phyloP scores from a whole-genome alignment of 2,888 invertebrate genomes.

The Acanthoscelides obtectus region DNA sequence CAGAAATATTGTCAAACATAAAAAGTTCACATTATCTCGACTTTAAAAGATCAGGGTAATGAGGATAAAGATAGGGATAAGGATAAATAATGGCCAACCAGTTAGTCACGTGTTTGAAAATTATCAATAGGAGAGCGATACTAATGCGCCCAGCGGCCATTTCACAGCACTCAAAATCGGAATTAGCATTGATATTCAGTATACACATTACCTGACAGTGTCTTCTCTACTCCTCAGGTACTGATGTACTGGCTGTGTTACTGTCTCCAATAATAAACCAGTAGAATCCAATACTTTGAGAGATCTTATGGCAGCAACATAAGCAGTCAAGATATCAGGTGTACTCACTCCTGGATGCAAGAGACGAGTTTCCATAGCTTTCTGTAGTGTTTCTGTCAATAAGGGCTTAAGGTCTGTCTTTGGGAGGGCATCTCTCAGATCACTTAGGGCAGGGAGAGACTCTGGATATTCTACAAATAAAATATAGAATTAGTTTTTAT shows the following conservation, averaged over 20 bases:
- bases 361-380: conserved; percentile 78
- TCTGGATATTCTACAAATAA: conserved; percentile 78
- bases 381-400: conserved; percentile 74
- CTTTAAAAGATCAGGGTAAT: no score
- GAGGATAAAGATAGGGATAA: no score
- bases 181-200: neutral
- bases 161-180: no score
- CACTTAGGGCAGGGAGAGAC: conserved; percentile 87
- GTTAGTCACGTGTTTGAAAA: no score
- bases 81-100: no score
- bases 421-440: conserved; percentile 78
- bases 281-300: conserved; percentile 88
- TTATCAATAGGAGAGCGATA: no score
- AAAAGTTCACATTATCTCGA: no score
- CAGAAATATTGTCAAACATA: no score
- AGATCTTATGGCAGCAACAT: conserved; percentile 91
- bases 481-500: neutral
- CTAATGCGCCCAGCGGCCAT: no score
- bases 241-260: conserved; percentile 88
- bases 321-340: conserved; percentile 91
- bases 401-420: conserved; percentile 77
- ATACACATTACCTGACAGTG: conserved; percentile 64
- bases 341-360: conserved; percentile 95
- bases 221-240: conserved; percentile 87
- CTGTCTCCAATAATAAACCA: conserved; percentile 89